Evolutionary conservation across 2,113 vertebrate species (phyloP).

Genomic region (Otolemur garnettii): DNA sequence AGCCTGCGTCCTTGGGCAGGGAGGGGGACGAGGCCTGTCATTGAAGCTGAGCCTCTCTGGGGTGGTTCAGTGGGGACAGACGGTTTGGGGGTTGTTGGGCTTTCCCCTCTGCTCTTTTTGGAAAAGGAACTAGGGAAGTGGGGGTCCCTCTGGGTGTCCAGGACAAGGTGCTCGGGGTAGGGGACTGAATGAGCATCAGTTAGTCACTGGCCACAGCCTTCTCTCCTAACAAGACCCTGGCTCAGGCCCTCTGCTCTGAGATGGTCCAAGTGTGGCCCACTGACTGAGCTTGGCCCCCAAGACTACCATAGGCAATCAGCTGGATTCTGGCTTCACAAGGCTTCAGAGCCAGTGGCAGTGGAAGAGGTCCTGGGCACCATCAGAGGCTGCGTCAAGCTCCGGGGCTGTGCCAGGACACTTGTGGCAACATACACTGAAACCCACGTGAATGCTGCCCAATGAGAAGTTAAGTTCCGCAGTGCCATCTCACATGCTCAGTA

Average conservation of each 20-base stretch:
- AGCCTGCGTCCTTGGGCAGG: rapidly evolving
- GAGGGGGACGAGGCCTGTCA: not conserved
- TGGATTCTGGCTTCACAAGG: too few relatives aligned
- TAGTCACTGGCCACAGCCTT: not conserved
- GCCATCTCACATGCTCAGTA: not conserved
- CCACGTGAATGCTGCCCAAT: not conserved
- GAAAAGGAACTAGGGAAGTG: too few relatives aligned
- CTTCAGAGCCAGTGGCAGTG: not conserved
- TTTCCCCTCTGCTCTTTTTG: not conserved
- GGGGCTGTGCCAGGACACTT: too few relatives aligned
- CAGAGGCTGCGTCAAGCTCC: too few relatives aligned
- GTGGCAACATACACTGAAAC: not conserved
- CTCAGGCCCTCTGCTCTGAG: not conserved
- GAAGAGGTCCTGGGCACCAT: not conserved
- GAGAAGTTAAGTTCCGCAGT: not conserved
- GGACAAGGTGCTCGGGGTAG: not conserved
- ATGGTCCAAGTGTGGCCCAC: too few relatives aligned
- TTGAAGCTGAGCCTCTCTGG: rapidly evolving
- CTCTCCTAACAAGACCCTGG: rapidly evolving
- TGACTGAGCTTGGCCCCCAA: too few relatives aligned
- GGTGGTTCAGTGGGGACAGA: too few relatives aligned
- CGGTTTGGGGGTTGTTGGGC: rapidly evolving
- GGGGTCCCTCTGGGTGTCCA: not conserved
- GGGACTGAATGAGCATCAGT: rapidly evolving
- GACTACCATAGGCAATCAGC: not conserved